phyloP scores from a whole-genome alignment of 2,797 vertebrate species.

The Pseudochirops cupreus region DNA sequence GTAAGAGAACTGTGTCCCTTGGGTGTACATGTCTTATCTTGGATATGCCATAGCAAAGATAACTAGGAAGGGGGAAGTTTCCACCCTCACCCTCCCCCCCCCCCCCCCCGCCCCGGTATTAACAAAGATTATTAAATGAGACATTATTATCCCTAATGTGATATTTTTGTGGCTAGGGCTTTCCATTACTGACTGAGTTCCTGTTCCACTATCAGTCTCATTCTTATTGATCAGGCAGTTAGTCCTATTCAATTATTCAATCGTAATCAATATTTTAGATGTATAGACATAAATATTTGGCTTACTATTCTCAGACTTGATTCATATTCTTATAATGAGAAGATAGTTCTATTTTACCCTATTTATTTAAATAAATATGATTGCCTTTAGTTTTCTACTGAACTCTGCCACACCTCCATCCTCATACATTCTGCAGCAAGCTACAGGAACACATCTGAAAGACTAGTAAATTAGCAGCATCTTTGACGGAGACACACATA shows the following conservation, averaged over 20 bases:
- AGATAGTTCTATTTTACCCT: constrained; percentile 53
- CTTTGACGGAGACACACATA: neutral
- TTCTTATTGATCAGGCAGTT: constrained; percentile 81
- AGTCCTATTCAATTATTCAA: constrained; percentile 84
- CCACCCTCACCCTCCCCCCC: too few relatives aligned
- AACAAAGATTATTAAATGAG: constrained; percentile 79
- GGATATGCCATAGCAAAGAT: constrained; percentile 25
- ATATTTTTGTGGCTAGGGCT: constrained; percentile 68
- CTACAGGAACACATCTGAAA: neutral
- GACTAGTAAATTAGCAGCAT: neutral
- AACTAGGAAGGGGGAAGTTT: constrained; percentile 47
- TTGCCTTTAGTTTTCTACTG: neutral
- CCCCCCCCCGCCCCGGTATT: constrained; percentile 66
- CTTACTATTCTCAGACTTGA: constrained; percentile 61
- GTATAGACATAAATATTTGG: constrained; percentile 67
- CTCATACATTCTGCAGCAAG: neutral
- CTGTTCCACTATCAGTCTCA: constrained; percentile 65
- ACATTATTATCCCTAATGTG: constrained; percentile 71
- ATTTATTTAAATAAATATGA: constrained; percentile 47
- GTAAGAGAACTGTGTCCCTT: neutral
- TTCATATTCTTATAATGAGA: constrained; percentile 35
- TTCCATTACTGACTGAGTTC: constrained; percentile 70
- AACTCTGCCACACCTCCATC: neutral
- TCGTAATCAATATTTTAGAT: constrained; percentile 82
- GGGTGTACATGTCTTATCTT: constrained; percentile 36